Evolutionary conservation across 2,797 vertebrate genomes (phyloP), one percentile per base, ranked within the genome.

Genomic region (Choloepus didactylus): DNA sequence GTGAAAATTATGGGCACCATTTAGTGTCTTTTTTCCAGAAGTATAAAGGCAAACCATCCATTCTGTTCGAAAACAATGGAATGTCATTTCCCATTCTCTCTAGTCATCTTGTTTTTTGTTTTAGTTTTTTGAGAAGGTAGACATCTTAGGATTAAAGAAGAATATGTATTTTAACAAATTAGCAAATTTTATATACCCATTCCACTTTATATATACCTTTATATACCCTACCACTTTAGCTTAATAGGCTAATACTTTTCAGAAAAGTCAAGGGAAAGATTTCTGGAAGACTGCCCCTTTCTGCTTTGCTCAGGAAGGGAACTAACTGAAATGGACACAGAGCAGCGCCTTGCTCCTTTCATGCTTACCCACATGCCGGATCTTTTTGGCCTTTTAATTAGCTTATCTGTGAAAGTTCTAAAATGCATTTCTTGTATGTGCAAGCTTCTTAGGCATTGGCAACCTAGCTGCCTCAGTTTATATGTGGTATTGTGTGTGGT

Each of bases 1-100:
- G 25, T 86, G 18, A 80, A 93, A 64, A 88, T 51, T 51, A 46
- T 27, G 35, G 29, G 18, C 23, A 76, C 12, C 29, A 5, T 72
- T 72, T 95, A 89, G 67, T 12, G 82, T 25, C 15, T 79, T 82
- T n/a, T 51, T 91, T 94, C 46, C 31, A 80, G 66, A 83, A 14
- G 4, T 80, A n/a, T 35, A 46, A 83, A 95, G 59, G 51, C 54
- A 87, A 29, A 69, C 41, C 5, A n/a, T 84, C 91, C 15, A 60
- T 1, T 56, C 19, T 59, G 75, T 51, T 46, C 44, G 44, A 62
- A 87, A 92, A 79, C 35, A 31, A 54, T 69, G 60, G 84, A 69
- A 7, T 81, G 27, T 62, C n/a, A 62, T 82, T 92, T 91, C 16
- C 73, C 19, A n/a, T 87, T 70, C 25, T 94, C 27, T 59, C 11